Evolutionary conservation across 1,140 invertebrate genomes (phyloP).

Genomic region (Yoshiicerus persimilis): DNA sequence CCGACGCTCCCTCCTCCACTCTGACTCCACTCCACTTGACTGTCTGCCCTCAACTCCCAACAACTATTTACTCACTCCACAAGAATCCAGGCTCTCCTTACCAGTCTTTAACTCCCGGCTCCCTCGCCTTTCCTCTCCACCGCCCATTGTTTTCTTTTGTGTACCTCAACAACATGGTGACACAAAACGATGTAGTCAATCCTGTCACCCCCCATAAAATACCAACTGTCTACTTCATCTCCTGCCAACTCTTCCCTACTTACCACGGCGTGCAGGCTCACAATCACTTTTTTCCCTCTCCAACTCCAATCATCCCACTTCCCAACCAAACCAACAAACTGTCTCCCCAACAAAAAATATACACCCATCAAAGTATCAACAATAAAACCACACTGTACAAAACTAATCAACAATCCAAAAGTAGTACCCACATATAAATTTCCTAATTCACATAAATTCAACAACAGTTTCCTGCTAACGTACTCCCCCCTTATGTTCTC

Average conservation of each 20-base stretch:
- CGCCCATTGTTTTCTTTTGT: not conserved
- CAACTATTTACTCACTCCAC: not conserved
- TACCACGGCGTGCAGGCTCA: too few species aligned
- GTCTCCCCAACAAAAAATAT: too few species aligned
- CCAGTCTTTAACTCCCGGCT: not conserved
- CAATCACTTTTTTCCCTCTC: not conserved
- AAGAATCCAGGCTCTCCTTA: too few species aligned
- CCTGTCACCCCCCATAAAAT: not conserved
- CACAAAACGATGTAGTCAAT: slow-evolving; percentile 6
- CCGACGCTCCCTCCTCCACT: not conserved
- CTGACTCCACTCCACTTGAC: not conserved
- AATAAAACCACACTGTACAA: not conserved
- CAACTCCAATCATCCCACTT: not conserved
- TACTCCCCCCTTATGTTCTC: too few species aligned
- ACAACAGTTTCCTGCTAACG: not conserved
- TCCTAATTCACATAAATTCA: not conserved
- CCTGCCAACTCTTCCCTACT: not conserved
- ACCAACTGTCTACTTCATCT: not conserved
- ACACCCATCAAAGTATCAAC: too few species aligned
- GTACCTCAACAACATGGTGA: not conserved
- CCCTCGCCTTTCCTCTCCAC: not conserved
- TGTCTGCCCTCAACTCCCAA: not conserved
- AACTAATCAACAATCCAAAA: not conserved
- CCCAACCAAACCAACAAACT: not conserved
- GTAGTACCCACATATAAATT: not conserved